These are phyloP conservation scores for Rattus norvegicus DNA, from an alignment of 2,113 vertebrate genomes.

Conservation along the genomic window GRCr8 NC_086020.1:13484001-13484500, in stretches of 20 bases:
- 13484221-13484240: neutral
- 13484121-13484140: neutral
- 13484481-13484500: neutral
- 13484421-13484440: conserved; percentile 1
- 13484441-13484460: neutral
- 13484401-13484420: conserved; percentile 6
- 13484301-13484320: neutral
- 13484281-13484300: conserved; percentile 41
- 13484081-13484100: neutral
- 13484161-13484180: neutral
- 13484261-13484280: conserved; percentile 5
- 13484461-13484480: neutral
- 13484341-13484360: neutral
- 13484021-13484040: no score
- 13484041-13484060: neutral
- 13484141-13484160: neutral
- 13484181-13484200: neutral
- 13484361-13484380: neutral
- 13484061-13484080: neutral
- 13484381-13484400: neutral
- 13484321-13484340: conserved; percentile 33
- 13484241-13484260: neutral
- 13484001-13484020: neutral
- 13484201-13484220: neutral
- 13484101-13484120: neutral